These are phyloP conservation scores for Cryptotis parvus DNA, from an alignment of 2,113 vertebrate species.

Conservation along the genomic window DNA sequence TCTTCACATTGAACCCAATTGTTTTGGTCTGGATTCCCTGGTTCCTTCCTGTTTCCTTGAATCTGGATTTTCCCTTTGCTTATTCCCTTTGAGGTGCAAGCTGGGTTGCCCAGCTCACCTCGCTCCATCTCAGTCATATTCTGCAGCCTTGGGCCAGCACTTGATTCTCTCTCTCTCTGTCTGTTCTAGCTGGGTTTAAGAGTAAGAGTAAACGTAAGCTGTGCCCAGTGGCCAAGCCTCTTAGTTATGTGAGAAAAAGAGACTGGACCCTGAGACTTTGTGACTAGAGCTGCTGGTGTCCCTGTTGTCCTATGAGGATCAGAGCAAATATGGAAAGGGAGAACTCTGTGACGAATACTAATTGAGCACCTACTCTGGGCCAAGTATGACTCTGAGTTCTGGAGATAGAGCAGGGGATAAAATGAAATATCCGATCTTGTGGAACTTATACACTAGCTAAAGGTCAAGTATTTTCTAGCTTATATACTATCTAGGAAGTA, in stretches of 20 bases:
- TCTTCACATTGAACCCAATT: constrained; percentile 80
- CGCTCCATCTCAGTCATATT: neutral
- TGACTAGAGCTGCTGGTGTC: neutral
- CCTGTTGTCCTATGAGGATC: neutral
- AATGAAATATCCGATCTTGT: neutral
- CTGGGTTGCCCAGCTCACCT: neutral
- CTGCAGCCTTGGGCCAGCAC: neutral
- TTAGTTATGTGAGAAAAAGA: constrained; percentile 21
- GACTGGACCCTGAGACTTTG: neutral
- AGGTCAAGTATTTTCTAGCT: neutral
- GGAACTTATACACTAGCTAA: neutral
- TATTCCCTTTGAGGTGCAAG: constrained; percentile 60
- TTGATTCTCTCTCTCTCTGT: neutral
- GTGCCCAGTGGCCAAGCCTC: neutral
- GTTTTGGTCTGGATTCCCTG: constrained; percentile 77
- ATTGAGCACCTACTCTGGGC: neutral
- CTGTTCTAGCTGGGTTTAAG: neutral
- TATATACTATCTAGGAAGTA: neutral
- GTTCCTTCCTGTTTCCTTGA: constrained; percentile 80
- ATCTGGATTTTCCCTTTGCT: constrained; percentile 71
- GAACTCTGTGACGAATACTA: neutral
- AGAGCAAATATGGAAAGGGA: no score
- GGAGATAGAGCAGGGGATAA: neutral
- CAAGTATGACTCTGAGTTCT: neutral
- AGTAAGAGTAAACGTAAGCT: neutral